Conservation (phyloP, 2,888 invertebrate species). For the Agonopterix subpropinquella region DNA sequence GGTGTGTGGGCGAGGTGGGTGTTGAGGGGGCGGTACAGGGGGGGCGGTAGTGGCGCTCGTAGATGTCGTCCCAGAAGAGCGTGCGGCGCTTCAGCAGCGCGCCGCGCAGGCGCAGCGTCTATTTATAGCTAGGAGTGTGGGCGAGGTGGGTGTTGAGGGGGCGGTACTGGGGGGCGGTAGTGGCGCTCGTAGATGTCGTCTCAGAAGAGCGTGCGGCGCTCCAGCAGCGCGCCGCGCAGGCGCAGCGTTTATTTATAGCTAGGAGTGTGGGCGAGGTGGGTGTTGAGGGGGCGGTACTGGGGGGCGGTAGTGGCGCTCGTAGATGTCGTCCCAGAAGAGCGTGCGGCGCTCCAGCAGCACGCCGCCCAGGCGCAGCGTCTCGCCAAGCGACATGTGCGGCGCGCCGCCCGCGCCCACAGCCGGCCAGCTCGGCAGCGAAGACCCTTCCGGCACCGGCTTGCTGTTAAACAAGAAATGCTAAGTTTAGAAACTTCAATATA, state of each 20-base stretch:
- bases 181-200: no score
- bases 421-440: slow-evolving; percentile 29
- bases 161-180: no score
- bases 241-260: slow-evolving; percentile 16
- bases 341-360: slow-evolving; percentile 19
- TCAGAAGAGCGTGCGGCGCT: neutral
- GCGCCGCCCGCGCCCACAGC: slow-evolving; percentile 17
- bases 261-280: slow-evolving; percentile 5
- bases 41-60: slow-evolving; percentile 26
- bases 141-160: slow-evolving; percentile 1
- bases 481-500: no score
- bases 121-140: slow-evolving; percentile 13
- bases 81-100: slow-evolving; percentile 18
- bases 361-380: slow-evolving; percentile 22
- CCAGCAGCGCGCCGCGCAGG: slow-evolving; percentile 20
- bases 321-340: slow-evolving; percentile 35
- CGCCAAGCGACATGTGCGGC: slow-evolving; percentile 34
- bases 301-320: slow-evolving; percentile 26
- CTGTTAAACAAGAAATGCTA: slow-evolving; percentile 11
- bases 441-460: slow-evolving; percentile 17
- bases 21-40: slow-evolving; percentile 23
- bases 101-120: slow-evolving; percentile 19
- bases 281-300: slow-evolving; percentile 22
- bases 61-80: slow-evolving; percentile 35
- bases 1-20: slow-evolving; percentile 5